Percentiles rank a stretch among this genome's conserved stretches.
These are phyloP conservation scores for Drosophila rubida DNA, from an alignment of 2,888 invertebrate species.

Conservation along the genomic window DNA sequence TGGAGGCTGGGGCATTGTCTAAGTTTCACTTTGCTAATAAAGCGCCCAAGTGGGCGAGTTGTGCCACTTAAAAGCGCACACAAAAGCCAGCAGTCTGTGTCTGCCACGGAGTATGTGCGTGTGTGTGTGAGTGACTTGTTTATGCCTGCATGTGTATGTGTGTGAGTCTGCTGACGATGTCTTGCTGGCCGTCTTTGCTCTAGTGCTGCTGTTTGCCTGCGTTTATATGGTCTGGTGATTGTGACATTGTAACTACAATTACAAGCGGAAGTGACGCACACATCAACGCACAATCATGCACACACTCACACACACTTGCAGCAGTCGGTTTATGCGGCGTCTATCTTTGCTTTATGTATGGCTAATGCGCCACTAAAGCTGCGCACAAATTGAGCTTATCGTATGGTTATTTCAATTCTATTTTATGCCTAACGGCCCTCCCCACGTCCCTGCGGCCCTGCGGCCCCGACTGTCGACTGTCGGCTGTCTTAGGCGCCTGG, in stretches of 20 bases:
- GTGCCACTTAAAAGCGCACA: slow-evolving; percentile 74
- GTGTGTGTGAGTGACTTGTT: slow-evolving; percentile 17
- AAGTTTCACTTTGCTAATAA: slow-evolving; percentile 72
- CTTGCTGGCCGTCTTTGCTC: slow-evolving; percentile 18
- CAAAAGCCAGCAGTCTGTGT: slow-evolving; percentile 41
- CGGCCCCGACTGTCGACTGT: background rate
- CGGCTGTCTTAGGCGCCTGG: slow-evolving; percentile 31
- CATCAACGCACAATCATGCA: slow-evolving; percentile 68
- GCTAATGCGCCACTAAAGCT: slow-evolving; percentile 80
- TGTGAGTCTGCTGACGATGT: slow-evolving; percentile 22
- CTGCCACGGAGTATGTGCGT: too few relatives aligned
- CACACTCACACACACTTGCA: slow-evolving; percentile 17
- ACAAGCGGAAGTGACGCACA: slow-evolving; percentile 80
- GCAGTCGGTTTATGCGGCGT: slow-evolving; percentile 53
- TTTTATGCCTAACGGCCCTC: slow-evolving; percentile 67
- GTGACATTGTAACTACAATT: slow-evolving; percentile 82
- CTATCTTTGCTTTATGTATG: slow-evolving; percentile 79
- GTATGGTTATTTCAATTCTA: slow-evolving; percentile 81
- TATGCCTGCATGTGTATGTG: slow-evolving; percentile 10
- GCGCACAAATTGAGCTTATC: slow-evolving; percentile 81
- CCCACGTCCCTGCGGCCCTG: background rate
- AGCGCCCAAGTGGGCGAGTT: slow-evolving; percentile 67
- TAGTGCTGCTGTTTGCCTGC: slow-evolving; percentile 57
- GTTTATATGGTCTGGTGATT: slow-evolving; percentile 80
- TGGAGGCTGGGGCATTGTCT: slow-evolving; percentile 42